Evolutionary conservation across 2,113 vertebrate species (phyloP).

Genomic region (Myodes glareolus): DNA sequence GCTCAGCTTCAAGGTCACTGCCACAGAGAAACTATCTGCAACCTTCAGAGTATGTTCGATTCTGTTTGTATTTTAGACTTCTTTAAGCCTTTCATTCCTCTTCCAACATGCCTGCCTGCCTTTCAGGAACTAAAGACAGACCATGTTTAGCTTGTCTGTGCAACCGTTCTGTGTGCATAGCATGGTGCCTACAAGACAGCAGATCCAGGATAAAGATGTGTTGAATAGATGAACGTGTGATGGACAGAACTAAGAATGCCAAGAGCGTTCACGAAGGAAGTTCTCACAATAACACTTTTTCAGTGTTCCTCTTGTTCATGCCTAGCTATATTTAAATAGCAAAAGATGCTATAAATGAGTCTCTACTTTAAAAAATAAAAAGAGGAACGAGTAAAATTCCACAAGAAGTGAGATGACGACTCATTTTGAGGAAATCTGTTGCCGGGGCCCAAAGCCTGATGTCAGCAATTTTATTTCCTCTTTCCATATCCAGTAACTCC

Average conservation of each 20-base stretch:
- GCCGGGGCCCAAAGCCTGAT: background rate
- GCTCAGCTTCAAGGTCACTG: background rate
- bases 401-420: background rate
- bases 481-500: conserved; percentile 38
- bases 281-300: background rate
- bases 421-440: conserved; percentile 51
- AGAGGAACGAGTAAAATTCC: conserved; percentile 28
- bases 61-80: background rate
- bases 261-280: background rate
- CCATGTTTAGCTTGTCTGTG: background rate
- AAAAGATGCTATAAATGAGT: background rate
- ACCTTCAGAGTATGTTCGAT: background rate
- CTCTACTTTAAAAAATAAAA: conserved; percentile 26
- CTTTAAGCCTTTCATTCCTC: background rate
- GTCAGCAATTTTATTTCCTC: conserved; percentile 62
- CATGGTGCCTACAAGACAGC: background rate
- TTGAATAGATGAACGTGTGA: background rate
- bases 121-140: background rate
- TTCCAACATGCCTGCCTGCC: background rate
- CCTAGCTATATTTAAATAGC: conserved; percentile 31
- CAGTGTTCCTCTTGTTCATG: background rate
- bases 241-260: too few relatives aligned
- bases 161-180: background rate
- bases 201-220: background rate
- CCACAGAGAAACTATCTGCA: background rate